Conservation (phyloP, 35 echinoderm and acorn worm genomes). For the Ophioderma brevispina region DNA sequence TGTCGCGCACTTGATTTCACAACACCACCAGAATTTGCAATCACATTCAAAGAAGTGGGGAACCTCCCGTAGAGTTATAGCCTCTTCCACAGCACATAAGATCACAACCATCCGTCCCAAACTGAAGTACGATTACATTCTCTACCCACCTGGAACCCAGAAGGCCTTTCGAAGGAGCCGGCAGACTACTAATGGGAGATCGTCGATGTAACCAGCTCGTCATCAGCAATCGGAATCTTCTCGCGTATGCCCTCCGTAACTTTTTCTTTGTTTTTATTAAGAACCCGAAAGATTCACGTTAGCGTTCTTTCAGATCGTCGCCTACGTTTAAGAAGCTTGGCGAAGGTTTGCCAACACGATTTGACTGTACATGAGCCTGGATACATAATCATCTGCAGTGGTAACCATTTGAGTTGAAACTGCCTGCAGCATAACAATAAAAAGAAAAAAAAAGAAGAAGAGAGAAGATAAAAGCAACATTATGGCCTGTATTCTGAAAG, state of each 20-base stretch:
- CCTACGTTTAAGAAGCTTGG: slow-evolving; percentile 82
- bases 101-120: slow-evolving; percentile 77
- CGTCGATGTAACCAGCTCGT: slow-evolving; percentile 54
- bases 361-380: slow-evolving; percentile 90
- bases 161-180: slow-evolving; percentile 53
- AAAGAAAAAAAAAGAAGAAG: too few relatives aligned
- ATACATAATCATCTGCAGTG: slow-evolving; percentile 95
- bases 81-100: slow-evolving; percentile 98
- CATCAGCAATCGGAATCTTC: slow-evolving; percentile 24
- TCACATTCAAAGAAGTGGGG: slow-evolving; percentile 77
- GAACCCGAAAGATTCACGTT: slow-evolving; percentile 39
- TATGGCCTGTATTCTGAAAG: too few relatives aligned
- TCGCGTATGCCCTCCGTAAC: slow-evolving; percentile 8
- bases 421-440: slow-evolving; percentile 50
- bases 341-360: slow-evolving; percentile 92
- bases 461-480: too few relatives aligned
- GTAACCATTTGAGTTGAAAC: slow-evolving; percentile 58
- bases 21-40: slow-evolving; percentile 99
- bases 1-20: slow-evolving; percentile 75
- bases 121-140: slow-evolving; percentile 87
- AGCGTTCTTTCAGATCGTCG: slow-evolving; percentile 77
- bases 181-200: slow-evolving; percentile 89
- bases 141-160: slow-evolving; percentile 87
- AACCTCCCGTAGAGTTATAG: slow-evolving; percentile 93
- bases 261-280: slow-evolving; percentile 48